Percentiles rank a stretch among this genome's conserved stretches.
Conservation (phyloP, 2,888 invertebrate species). For the Drosophila tanythrix region DNA sequence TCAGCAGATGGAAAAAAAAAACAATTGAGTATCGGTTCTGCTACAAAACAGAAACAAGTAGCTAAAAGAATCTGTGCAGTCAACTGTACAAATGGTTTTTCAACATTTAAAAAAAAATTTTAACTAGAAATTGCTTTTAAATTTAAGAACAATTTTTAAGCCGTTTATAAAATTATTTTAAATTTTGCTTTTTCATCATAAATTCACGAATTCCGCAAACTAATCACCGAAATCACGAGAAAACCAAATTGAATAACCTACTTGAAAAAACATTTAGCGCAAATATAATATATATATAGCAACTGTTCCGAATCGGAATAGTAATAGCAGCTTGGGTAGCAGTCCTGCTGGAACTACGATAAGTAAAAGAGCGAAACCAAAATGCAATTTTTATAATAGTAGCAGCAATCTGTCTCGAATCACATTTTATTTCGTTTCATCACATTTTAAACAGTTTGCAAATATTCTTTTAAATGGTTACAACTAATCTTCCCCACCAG, state of each 20-base stretch:
- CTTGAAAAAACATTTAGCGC: no score
- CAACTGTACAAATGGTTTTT: background rate
- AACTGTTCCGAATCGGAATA: background rate
- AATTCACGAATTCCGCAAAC: no score
- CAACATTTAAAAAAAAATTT: background rate
- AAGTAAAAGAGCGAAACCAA: background rate
- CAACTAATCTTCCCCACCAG: background rate
- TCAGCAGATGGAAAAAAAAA: background rate
- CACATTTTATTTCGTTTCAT: background rate
- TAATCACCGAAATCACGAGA: no score
- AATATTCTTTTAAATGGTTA: background rate
- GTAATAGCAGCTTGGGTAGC: no score
- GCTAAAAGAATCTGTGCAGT: background rate
- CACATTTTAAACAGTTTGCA: background rate
- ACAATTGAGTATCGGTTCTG: background rate
- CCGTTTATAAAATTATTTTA: no score
- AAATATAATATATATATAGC: no score
- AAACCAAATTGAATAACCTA: no score
- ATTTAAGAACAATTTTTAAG: rapidly evolving
- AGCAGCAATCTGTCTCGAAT: background rate
- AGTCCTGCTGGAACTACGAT: background rate
- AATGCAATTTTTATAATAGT: background rate
- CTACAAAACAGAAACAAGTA: background rate
- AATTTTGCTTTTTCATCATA: no score
- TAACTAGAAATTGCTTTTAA: background rate